Conservation (phyloP, 2,888 invertebrate genomes). For the Bimastos eiseni region DNA sequence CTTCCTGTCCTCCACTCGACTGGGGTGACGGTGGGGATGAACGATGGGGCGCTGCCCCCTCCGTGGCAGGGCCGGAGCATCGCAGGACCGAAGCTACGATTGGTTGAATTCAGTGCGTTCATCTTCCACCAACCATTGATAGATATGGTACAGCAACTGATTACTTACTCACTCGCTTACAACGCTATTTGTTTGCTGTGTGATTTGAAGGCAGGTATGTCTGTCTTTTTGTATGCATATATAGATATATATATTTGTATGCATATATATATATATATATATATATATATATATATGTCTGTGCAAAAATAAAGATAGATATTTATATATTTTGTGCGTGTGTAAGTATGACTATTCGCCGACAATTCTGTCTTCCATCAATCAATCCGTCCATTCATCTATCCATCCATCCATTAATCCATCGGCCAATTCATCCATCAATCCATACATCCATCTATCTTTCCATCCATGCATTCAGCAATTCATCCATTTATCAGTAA, state of each 20-base stretch:
- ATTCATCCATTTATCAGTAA: too few species aligned
- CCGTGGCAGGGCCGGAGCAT: constrained; percentile 81
- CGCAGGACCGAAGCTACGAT: constrained; percentile 91
- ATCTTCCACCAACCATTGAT: constrained; percentile 74
- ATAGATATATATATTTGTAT: not conserved
- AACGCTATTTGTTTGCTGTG: not conserved
- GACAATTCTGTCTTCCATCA: too few species aligned
- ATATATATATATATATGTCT: not conserved
- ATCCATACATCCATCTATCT: too few species aligned
- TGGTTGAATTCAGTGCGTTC: constrained; percentile 96
- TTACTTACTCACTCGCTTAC: not conserved
- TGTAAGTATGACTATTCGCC: not conserved
- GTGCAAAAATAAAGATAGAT: not conserved
- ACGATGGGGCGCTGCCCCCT: constrained; percentile 46
- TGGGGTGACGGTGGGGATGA: not conserved
- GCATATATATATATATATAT: not conserved
- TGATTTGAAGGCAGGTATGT: not conserved
- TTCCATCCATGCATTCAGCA: too few species aligned
- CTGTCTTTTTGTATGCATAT: not conserved
- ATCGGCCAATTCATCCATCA: too few species aligned
- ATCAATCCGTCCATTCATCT: too few species aligned
- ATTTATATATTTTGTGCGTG: not conserved
- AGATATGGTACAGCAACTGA: constrained; percentile 27
- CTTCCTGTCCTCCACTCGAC: not conserved
- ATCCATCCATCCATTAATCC: too few species aligned